phyloP scores from a whole-genome alignment of 2,113 vertebrate genomes.

The Psettodes erumei region DNA sequence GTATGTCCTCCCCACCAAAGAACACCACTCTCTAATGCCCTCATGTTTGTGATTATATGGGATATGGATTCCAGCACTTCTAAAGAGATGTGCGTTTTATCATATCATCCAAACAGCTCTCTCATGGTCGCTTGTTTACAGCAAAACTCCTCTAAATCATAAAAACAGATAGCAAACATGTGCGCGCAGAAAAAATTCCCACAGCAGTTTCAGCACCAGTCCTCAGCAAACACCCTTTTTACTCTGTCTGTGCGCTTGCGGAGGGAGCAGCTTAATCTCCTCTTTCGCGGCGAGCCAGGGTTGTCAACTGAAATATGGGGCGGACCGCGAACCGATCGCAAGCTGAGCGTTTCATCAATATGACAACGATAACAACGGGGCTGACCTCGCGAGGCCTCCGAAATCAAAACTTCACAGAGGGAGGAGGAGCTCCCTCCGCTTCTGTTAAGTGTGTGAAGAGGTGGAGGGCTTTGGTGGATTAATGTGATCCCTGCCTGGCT shows the following conservation, averaged over 20 bases:
- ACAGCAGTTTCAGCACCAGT: slow-evolving; percentile 64
- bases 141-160: slow-evolving; percentile 44
- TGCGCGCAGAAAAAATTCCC: slow-evolving; percentile 61
- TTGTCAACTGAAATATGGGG: slow-evolving; percentile 46
- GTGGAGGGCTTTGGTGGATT: slow-evolving; percentile 76
- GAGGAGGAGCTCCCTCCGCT: slow-evolving; percentile 67
- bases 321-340: slow-evolving; percentile 36
- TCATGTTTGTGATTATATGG: slow-evolving; percentile 72
- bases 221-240: slow-evolving; percentile 54
- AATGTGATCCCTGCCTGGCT: slow-evolving; percentile 65
- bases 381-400: slow-evolving; percentile 63
- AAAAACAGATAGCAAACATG: slow-evolving; percentile 71
- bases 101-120: slow-evolving; percentile 65
- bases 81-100: slow-evolving; percentile 70
- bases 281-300: slow-evolving; percentile 30
- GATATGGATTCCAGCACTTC: slow-evolving; percentile 74
- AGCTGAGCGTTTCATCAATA: slow-evolving; percentile 61
- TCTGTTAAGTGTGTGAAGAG: slow-evolving; percentile 72
- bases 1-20: slow-evolving; percentile 56
- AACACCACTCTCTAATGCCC: slow-evolving; percentile 62
- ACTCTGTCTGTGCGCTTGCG: slow-evolving; percentile 25
- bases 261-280: slow-evolving; percentile 64
- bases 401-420: slow-evolving; percentile 69
- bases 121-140: slow-evolving; percentile 75
- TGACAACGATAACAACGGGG: slow-evolving; percentile 54